Evolutionary conservation across 2,888 invertebrate species (phyloP).

Genomic region (Merodon equestris): DNA sequence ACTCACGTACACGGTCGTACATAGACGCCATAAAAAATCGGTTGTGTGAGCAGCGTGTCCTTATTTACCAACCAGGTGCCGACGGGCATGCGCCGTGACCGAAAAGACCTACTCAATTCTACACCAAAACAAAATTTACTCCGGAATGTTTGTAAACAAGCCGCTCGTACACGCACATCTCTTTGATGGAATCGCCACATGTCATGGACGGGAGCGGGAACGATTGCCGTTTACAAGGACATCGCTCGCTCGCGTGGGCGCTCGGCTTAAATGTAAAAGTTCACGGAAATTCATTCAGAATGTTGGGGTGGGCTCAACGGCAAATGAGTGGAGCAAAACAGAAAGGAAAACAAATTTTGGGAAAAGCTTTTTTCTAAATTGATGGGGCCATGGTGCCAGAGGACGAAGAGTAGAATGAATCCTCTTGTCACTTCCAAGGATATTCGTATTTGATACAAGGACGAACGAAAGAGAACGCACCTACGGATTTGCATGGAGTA

Average conservation of each 20-base stretch:
- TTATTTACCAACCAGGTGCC: slow-evolving; percentile 20
- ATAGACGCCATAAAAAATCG: neutral
- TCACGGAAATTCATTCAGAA: neutral
- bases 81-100: slow-evolving; percentile 26
- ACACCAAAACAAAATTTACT: slow-evolving; percentile 43
- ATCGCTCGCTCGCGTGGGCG: slow-evolving; percentile 3
- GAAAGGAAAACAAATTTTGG: too few relatives aligned
- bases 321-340: slow-evolving; percentile 6
- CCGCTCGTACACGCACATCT: slow-evolving; percentile 34
- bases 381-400: too few relatives aligned
- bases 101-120: slow-evolving; percentile 2
- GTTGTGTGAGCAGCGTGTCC: neutral
- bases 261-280: slow-evolving; percentile 36
- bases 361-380: too few relatives aligned
- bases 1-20: slow-evolving; percentile 2
- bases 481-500: too few relatives aligned
- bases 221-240: slow-evolving; percentile 2
- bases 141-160: slow-evolving; percentile 57
- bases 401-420: neutral
- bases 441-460: slow-evolving; percentile 15
- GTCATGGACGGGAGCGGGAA: neutral
- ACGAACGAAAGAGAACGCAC: neutral
- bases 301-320: slow-evolving; percentile 32
- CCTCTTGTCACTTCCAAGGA: slow-evolving; percentile 31
- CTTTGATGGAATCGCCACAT: neutral